Conservation (phyloP, 1,140 invertebrate genomes). For the Apis dorsata region DNA sequence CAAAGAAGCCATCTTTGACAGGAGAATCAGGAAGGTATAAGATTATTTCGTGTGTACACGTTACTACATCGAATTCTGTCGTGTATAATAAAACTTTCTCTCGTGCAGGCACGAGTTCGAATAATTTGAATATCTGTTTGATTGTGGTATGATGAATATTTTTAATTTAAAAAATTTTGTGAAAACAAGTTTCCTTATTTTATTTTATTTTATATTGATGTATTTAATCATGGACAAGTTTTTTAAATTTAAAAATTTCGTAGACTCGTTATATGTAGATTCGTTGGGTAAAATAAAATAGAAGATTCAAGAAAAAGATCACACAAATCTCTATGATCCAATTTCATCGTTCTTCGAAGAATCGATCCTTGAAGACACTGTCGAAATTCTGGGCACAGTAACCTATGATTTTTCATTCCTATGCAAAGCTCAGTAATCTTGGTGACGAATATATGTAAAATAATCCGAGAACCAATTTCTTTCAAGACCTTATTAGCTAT, state of each 20-base stretch:
- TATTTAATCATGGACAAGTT: too few relatives aligned
- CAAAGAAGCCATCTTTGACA: background rate
- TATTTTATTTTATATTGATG: too few relatives aligned
- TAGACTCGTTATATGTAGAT: too few relatives aligned
- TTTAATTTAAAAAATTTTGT: too few relatives aligned
- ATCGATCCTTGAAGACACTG: conserved; percentile 15
- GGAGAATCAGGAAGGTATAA: background rate
- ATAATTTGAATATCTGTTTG: background rate
- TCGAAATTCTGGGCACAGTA: conserved; percentile 16
- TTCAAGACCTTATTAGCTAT: background rate
- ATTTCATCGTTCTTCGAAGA: background rate
- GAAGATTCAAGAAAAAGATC: background rate
- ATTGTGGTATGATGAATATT: too few relatives aligned
- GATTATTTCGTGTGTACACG: background rate
- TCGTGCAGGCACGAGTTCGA: background rate
- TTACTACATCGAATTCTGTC: background rate
- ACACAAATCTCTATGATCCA: background rate
- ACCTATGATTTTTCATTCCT: conserved; percentile 34
- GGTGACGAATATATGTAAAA: background rate
- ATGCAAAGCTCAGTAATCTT: conserved; percentile 45
- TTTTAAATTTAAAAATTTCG: too few relatives aligned
- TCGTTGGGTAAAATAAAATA: background rate
- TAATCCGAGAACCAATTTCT: conserved; percentile 24
- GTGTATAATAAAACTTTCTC: conserved; percentile 1
- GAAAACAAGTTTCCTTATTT: too few relatives aligned